Base-by-base conservation (phyloP, 2,888 invertebrate species). In the Archips crataeganus region DNA sequence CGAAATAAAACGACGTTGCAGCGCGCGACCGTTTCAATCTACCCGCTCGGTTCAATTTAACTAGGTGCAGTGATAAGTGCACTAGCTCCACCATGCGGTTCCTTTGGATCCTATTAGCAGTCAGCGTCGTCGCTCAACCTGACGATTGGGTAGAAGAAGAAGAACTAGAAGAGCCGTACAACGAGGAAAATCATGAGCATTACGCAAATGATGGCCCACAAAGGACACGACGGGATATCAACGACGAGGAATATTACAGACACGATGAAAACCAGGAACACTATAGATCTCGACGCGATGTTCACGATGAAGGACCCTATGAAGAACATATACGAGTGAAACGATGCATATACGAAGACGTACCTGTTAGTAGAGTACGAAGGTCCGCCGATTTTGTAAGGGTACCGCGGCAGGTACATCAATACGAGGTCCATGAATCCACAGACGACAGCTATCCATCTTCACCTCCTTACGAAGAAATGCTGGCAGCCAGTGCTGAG, bases 401-500 rank as follows among this genome's bases (percentile, higher is more conserved):
- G 39, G 80, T 79, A 2, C 89, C 90, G 6, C 84, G 91, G 0
- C 90, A 91, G 65, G 83, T 91, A 2, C 93, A 92, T 69, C 93
- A 92, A 69, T 94, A 94, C 73, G 92, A 94, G 79, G 94, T 94
- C 0, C 88, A 93, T 74, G 94, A 94, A 80, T 78, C 84, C 42
- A 86, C 85, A 0, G 92, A 91, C 45, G 94, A 91, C 5, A 80
- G 8, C 75, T 83, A 75, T 76, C 85, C 75, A 75, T 86, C 84
- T 0, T 86, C 88, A 2, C 89, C 89, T 1, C 90, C 92, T 0
- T 93, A 90, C 79, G 93, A 94, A 74, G 90, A 93, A 79, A 92
- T 94, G 93, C 77, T 93, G 65, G 92, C 93, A 0, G 93, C 93
- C 0, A 93, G 92, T 75, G 93, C 93, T 0, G 90, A 94, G 73